Base-by-base conservation (phyloP, 2,888 invertebrate species). In the Synergus umbraculus region DNA sequence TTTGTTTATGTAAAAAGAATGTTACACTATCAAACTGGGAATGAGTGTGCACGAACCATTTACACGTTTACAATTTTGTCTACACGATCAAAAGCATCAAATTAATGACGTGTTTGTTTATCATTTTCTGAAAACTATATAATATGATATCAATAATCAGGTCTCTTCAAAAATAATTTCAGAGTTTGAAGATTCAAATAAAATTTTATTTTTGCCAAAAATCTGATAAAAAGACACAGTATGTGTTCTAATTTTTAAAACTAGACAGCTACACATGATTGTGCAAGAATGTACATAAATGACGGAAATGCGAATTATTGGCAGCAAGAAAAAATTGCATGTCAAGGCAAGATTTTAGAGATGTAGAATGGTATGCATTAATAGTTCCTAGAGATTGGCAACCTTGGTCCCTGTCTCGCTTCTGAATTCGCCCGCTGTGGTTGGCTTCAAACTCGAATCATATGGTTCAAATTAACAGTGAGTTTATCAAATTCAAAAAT, bases 381-480 rank as follows among this genome's bases (percentile, higher is more conserved):
- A 54, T 81, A 84, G 81, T 79, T 77, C 60, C 78, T 82, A 83
- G n/a, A 87, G 85, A 90, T 90, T 90, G 91, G 89, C 89, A 91
- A 91, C 89, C 90, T 91, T 91, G 91, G 91, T 90, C 89, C 90
- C 89, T 91, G 90, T 90, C 91, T 91, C 90, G 90, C 90, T 91
- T 91, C 86, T 86, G 84, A 88, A 85, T 87, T 87, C 86, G 88
- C 84, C 85, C 87, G 86, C 86, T 87, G 88, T 90, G 90, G 88
- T 90, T 89, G 85, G 87, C 86, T 87, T 85, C 84, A 80, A 81
- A 78, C 78, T 83, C 29, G 13, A 77, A 58, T 73, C 64, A 44
- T 46, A 44, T 44, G 67, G 67, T 67, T 67, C 22, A 67, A 43
- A 43, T 46, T 46, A 22, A 13, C 44, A 67, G 67, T 37, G 37